These are phyloP conservation scores for Verasper variegatus DNA, from an alignment of 2,113 vertebrate genomes.

Conservation along the genomic window DNA sequence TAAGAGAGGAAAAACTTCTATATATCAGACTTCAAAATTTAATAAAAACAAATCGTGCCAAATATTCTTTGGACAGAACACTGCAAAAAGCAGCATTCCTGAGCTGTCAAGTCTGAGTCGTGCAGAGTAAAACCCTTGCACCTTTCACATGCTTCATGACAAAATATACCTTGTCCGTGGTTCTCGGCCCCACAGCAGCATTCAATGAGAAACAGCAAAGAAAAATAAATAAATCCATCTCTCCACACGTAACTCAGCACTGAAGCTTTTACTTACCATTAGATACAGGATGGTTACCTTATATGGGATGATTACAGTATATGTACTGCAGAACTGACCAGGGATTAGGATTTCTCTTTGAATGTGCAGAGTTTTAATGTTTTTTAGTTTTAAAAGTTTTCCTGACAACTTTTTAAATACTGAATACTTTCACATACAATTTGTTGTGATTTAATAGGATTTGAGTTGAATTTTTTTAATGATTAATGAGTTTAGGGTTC, in stretches of 20 bases:
- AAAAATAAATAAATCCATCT: not conserved
- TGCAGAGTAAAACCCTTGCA: too few relatives aligned
- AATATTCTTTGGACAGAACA: too few relatives aligned
- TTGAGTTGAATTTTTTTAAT: not conserved
- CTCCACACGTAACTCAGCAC: not conserved
- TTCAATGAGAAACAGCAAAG: conserved; percentile 15
- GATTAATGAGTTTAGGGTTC: not conserved
- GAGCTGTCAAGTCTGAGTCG: too few relatives aligned
- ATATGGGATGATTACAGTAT: not conserved
- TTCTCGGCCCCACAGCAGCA: conserved; percentile 56
- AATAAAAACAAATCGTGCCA: too few relatives aligned
- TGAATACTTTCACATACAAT: too few relatives aligned
- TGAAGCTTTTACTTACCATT: not conserved
- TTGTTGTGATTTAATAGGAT: not conserved
- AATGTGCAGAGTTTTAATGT: too few relatives aligned
- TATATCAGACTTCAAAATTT: too few relatives aligned
- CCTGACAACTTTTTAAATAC: too few relatives aligned
- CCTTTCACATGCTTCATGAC: conserved; percentile 17
- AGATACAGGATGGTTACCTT: not conserved
- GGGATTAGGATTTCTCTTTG: not conserved
- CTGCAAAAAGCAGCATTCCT: too few relatives aligned
- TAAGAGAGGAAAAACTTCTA: too few relatives aligned
- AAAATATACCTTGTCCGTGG: conserved; percentile 69
- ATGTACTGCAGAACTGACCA: not conserved
- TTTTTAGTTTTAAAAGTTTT: too few relatives aligned